Evolutionary conservation across 2,113 vertebrate genomes (phyloP), one percentile per base, ranked within the genome.

Genomic region (Grammomys surdaster): DNA sequence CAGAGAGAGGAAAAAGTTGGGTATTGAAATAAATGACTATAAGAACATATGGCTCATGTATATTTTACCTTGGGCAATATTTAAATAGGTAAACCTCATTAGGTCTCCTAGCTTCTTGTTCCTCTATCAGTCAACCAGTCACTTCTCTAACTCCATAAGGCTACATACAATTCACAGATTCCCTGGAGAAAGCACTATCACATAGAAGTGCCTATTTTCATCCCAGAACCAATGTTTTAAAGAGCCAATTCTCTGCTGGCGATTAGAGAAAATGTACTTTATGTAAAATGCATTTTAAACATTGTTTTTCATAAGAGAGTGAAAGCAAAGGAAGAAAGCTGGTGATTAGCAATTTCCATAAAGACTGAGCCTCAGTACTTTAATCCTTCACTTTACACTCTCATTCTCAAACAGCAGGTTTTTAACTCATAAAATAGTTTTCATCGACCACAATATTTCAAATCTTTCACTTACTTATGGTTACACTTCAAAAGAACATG

Each of bases 261-360:
- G 31, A 43, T 6, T 43, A 85, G 17, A 5, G 26, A 19, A 81
- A 36, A 48, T 14, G 4, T 20, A 54, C 80, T 87, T 73, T 88
- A 31, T 88, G 20, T 88, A 93, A 94, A 93, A 60, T 89, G 11
- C 69, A 78, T 72, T 63, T 76, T 73, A 93, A 93, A 84, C 65
- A 67, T 86, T 86, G 63, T 90, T 90, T 92, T 43, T 77, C 54
- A 56, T 88, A 60, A 77, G 48, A 90, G 12, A 87, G 16, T 85
- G 26, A 81, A 84, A 90, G 46, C 72, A 89, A 75, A 73, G 19
- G 81, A 76, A 28, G 65, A 60, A 88, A 94, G 36, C 33, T 90
- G 31, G 40, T 31, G 28, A 85, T 85, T 69, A 72, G 56, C 28
- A 80, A 26, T 56, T 70, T 24, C 69, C 60, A 22, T 78, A 89